Evolutionary conservation across 64 coral and sea anemone species (phyloP).

Genomic region (Astreopora myriophthalma): DNA sequence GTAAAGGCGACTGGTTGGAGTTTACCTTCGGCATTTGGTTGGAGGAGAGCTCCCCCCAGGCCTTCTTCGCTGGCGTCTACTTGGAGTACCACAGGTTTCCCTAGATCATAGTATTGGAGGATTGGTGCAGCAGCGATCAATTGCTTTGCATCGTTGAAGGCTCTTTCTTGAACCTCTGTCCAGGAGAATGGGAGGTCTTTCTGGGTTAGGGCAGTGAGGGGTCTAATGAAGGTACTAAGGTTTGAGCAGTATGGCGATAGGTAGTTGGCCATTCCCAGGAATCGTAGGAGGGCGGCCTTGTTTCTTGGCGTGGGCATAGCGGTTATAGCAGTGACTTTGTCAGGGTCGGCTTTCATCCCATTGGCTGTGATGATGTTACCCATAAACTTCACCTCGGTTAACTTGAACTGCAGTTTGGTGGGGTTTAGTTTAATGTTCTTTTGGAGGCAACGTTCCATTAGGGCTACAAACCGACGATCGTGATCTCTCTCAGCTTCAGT

Average conservation of each 20-base stretch:
- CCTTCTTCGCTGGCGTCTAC: slow-evolving; percentile 8
- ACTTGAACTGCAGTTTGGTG: slow-evolving; percentile 39
- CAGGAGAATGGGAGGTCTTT: slow-evolving; percentile 15
- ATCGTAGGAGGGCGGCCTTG: slow-evolving; percentile 40
- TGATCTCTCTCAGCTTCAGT: slow-evolving; percentile 45
- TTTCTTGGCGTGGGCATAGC: slow-evolving; percentile 33
- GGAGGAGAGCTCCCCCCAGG: not conserved
- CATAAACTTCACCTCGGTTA: slow-evolving; percentile 60
- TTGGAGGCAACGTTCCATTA: slow-evolving; percentile 48
- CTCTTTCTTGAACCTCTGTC: slow-evolving; percentile 49
- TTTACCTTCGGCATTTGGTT: slow-evolving; percentile 62
- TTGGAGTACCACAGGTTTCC: slow-evolving; percentile 36
- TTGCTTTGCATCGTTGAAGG: slow-evolving; percentile 72
- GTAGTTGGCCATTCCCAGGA: slow-evolving; percentile 50
- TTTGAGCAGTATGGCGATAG: slow-evolving; percentile 50
- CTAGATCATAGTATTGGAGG: slow-evolving; percentile 51
- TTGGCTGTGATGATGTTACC: slow-evolving; percentile 33
- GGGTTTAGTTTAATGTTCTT: slow-evolving; percentile 42
- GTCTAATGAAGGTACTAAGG: not conserved
- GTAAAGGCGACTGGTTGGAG: slow-evolving; percentile 55
- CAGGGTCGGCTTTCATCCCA: slow-evolving; percentile 65
- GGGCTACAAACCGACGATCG: slow-evolving; percentile 15
- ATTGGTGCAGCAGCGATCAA: slow-evolving; percentile 56
- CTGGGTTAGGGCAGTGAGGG: slow-evolving; percentile 13
- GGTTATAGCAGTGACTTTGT: slow-evolving; percentile 49